Evolutionary conservation across 2,888 invertebrate species (phyloP), one percentile per base, ranked within the genome.

Genomic region (Chrysina gloriosa): DNA sequence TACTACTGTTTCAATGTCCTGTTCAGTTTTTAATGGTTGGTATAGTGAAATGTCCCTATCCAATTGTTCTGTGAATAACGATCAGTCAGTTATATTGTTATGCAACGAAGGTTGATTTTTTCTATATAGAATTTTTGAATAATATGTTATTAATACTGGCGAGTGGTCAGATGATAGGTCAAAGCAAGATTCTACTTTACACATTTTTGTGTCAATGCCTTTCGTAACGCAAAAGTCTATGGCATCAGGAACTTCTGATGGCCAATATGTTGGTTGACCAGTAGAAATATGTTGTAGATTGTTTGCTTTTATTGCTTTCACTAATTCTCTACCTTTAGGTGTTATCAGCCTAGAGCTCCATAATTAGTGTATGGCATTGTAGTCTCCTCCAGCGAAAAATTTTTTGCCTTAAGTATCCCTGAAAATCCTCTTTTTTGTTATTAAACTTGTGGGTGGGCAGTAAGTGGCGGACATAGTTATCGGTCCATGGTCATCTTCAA

Each of bases 401-500:
- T 34, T 27, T 11, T 61, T 61, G 11, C 42, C 61, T 42, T 45
- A 16, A 21, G 42, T 61, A 61, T 61, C 25, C 7, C 16, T 47
- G 3, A 5, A 45, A 47, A 6, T 47, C 39, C 29, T 34, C 61
- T 39, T 47, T 61, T 61, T 61, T 61, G 21, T 21, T 34, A 31
- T 5, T 56, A 31, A 45, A 29, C 6, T 42, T 34, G 19, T n/a
- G n/a, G 39, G 61, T 19, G 61, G 61, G 39, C 61, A 61, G 16
- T 61, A 61, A 4, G 39, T 61, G 9, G 61, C 61, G 21, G 61
- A 45, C 39, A 61, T 61, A 6, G 42, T 61, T 39, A 61, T 29
- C 21, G 61, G 61, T 61, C 61, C 42, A 7, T 61, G 61, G 2
- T 42, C 36, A 11, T 34, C 58, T 56, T 56, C 58, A 14, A 45